A percentile compares a stretch with the other conserved stretches of the same genome.
phyloP scores from a whole-genome alignment of 2,113 vertebrate species.

The Scartelaos histophorus region DNA sequence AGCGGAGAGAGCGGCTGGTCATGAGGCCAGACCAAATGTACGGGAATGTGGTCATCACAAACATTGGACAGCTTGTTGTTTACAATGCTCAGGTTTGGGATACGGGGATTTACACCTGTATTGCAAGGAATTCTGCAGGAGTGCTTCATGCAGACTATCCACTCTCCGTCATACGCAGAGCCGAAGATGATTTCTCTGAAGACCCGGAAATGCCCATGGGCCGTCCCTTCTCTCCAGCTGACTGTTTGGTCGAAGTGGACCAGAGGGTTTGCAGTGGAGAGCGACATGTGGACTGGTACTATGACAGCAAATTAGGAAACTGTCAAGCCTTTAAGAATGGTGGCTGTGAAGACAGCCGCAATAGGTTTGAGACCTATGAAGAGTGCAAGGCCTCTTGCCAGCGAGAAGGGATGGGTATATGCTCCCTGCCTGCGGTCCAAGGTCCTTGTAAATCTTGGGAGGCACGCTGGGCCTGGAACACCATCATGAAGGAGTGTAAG shows the following conservation, averaged over 20 bases:
- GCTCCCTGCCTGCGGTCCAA: conserved; percentile 87
- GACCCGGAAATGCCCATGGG: conserved; percentile 67
- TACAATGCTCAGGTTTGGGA: conserved; percentile 91
- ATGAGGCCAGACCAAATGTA: conserved; percentile 98
- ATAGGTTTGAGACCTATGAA: conserved; percentile 91
- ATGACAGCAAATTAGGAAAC: conserved; percentile 80
- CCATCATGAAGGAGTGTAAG: conserved; percentile 85
- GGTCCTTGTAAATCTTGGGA: conserved; percentile 91
- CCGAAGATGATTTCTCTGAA: conserved; percentile 69
- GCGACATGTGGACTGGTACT: conserved; percentile 86
- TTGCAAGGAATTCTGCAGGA: conserved; percentile 85
- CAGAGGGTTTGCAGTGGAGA: conserved; percentile 78
- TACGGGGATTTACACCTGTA: conserved; percentile 91
- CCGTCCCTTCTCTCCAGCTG: conserved; percentile 76
- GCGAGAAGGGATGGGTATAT: conserved; percentile 78
- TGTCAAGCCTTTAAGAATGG: conserved; percentile 85
- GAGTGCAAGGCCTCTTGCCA: conserved; percentile 86
- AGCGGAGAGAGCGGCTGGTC: conserved; percentile 82
- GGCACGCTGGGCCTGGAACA: conserved; percentile 91
- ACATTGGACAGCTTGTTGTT: conserved; percentile 93
- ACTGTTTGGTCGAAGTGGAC: conserved; percentile 85
- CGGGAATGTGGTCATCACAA: conserved; percentile 94
- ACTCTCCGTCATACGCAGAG: conserved; percentile 82
- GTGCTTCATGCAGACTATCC: conserved; percentile 88
- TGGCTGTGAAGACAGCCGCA: conserved; percentile 81